Conservation (phyloP, 2,888 invertebrate genomes). For the Ennomos quercinarius region DNA sequence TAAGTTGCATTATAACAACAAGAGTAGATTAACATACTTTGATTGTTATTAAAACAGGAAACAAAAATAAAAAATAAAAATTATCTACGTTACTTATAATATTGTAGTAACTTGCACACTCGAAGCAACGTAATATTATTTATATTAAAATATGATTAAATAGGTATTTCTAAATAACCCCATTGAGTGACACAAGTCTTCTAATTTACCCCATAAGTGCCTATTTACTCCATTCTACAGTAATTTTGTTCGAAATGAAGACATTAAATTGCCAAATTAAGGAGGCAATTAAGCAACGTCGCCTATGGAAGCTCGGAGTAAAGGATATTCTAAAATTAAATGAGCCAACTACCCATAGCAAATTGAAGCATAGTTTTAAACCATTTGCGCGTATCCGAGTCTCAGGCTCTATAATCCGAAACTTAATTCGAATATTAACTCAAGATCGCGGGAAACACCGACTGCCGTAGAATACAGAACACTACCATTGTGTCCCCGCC, state of each 20-base stretch:
- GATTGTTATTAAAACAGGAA: too few species aligned
- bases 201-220: slow-evolving; percentile 19
- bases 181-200: slow-evolving; percentile 4
- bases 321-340: slow-evolving; percentile 31
- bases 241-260: slow-evolving; percentile 14
- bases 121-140: too few species aligned
- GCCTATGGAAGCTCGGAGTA: slow-evolving; percentile 3
- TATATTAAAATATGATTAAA: too few species aligned
- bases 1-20: too few species aligned
- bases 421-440: slow-evolving; percentile 69
- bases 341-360: slow-evolving; percentile 28
- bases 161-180: neutral
- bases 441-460: slow-evolving; percentile 68
- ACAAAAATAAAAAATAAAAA: too few species aligned
- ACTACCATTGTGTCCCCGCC: slow-evolving; percentile 55
- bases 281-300: slow-evolving; percentile 13
- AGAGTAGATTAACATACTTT: too few species aligned
- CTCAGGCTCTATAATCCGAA: slow-evolving; percentile 54
- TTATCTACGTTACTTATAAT: too few species aligned
- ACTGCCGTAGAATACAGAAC: slow-evolving; percentile 67
- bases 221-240: slow-evolving; percentile 19
- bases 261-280: slow-evolving; percentile 17
- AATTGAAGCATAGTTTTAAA: slow-evolving; percentile 48
- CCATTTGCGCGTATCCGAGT: slow-evolving; percentile 39
- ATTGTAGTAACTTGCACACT: too few species aligned